Base-by-base conservation (phyloP, 2,797 vertebrate genomes). In the Enteromius fasciolatus region DNA sequence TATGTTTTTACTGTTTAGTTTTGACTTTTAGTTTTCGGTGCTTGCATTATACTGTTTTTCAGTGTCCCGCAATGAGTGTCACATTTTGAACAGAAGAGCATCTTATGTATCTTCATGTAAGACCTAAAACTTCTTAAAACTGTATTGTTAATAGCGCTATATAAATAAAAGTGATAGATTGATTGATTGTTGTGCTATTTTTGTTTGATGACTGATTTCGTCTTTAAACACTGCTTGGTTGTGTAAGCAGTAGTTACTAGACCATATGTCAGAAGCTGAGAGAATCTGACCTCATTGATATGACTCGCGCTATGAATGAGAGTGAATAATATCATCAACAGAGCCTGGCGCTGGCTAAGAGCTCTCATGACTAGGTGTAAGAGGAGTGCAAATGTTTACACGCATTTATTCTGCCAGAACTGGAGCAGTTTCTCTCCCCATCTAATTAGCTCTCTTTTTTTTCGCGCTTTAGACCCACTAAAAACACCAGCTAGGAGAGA, bases 361-460 rank as follows among this genome's bases (percentile, higher is more conserved):
- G 80, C 50, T 82, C 63, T 83, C 48, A 69, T 79, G 76, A 83
- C 76, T 75, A 74, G 63, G 81, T 82, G 76, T 79, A 76, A 75
- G 48, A 67, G 54, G 36, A 68, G n/a, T 25, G 39, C 59, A 75
- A 79, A 61, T 79, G 84, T 82, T 78, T 70, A 52, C 33, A 39
- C 57, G 2, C 50, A 57, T 52, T 66, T 39, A 64, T 36, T 77
- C 41, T 64, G 69, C 10, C 52, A 83, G 61, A 83, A 76, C 31
- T 73, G 17, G 54, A 64, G 50, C 80, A 61, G 52, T n/a, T 92
- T 87, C 89, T 82, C 91, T 92, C 89, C 59, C 83, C 41, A 12
- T 69, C 66, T 75, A 84, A 80, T 76, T 41, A 80, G 20, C 70
- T 54, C 73, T 81, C 3, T 54, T 74, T 76, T 31, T 25, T 54